phyloP scores from a whole-genome alignment of 2,888 invertebrate species.

The Teinopalpus imperialis region DNA sequence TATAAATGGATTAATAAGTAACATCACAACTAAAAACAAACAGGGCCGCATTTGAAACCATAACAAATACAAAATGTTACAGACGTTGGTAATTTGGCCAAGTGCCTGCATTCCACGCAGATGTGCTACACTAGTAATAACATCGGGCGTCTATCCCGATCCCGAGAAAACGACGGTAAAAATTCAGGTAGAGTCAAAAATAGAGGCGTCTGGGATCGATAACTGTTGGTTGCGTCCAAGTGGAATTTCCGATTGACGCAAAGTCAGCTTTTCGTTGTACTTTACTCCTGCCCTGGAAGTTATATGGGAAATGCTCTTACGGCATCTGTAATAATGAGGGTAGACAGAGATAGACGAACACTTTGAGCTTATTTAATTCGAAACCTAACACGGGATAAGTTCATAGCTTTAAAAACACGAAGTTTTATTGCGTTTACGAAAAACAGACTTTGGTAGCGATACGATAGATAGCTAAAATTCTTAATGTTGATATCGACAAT shows the following conservation, averaged over 20 bases:
- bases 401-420: no score
- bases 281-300: neutral
- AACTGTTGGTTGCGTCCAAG: neutral
- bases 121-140: slow-evolving; percentile 51
- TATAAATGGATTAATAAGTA: no score
- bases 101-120: slow-evolving; percentile 60
- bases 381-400: no score
- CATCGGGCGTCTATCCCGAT: slow-evolving; percentile 48
- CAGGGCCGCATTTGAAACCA: neutral
- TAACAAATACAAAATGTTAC: slow-evolving; percentile 25
- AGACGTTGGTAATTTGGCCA: slow-evolving; percentile 58
- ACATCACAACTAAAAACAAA: no score
- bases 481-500: no score
- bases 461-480: no score
- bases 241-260: slow-evolving; percentile 20
- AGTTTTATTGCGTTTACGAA: no score
- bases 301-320: neutral
- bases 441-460: no score
- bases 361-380: no score
- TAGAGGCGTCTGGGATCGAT: slow-evolving; percentile 22
- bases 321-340: no score
- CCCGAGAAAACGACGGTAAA: slow-evolving; percentile 35
- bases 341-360: no score
- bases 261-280: slow-evolving; percentile 4
- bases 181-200: slow-evolving; percentile 23